phyloP scores from a whole-genome alignment of 1,140 invertebrate genomes.

The Cyphomyrmex costatus region DNA sequence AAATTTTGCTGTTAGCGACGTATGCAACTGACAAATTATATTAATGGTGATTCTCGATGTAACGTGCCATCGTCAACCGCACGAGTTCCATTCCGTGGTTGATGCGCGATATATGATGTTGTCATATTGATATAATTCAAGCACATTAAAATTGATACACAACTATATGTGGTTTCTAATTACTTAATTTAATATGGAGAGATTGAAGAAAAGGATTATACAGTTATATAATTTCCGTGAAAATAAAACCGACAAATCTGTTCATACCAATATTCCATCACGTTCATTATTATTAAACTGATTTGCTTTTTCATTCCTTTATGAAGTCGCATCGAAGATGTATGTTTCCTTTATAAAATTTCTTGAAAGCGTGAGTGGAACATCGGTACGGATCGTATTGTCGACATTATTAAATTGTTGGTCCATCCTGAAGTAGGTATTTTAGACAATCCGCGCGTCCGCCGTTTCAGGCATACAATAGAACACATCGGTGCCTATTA shows the following conservation, averaged over 20 bases:
- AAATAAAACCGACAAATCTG: neutral
- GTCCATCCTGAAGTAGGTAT: slow-evolving; percentile 51
- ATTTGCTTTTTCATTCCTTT: neutral
- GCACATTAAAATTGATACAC: neutral
- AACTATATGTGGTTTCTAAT: neutral
- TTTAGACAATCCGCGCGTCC: slow-evolving; percentile 68
- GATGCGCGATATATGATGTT: slow-evolving; percentile 14
- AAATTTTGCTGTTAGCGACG: slow-evolving; percentile 80
- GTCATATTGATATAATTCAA: slow-evolving; percentile 25
- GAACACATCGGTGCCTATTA: slow-evolving; percentile 74
- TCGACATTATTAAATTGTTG: slow-evolving; percentile 71
- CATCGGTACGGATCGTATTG: slow-evolving; percentile 51
- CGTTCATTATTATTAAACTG: neutral
- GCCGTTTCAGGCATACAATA: slow-evolving; percentile 59
- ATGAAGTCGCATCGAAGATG: slow-evolving; percentile 26
- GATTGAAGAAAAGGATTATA: neutral
- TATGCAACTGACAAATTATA: slow-evolving; percentile 86
- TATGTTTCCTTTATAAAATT: slow-evolving; percentile 21
- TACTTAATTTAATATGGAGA: neutral
- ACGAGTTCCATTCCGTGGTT: slow-evolving; percentile 42
- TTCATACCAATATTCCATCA: neutral
- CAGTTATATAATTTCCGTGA: neutral
- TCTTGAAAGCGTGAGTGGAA: slow-evolving; percentile 29
- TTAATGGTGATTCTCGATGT: slow-evolving; percentile 81
- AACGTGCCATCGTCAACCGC: slow-evolving; percentile 68